Evolutionary conservation across 2,113 vertebrate species (phyloP), one percentile per base, ranked within the genome.

Genomic region (Chitala chitala): DNA sequence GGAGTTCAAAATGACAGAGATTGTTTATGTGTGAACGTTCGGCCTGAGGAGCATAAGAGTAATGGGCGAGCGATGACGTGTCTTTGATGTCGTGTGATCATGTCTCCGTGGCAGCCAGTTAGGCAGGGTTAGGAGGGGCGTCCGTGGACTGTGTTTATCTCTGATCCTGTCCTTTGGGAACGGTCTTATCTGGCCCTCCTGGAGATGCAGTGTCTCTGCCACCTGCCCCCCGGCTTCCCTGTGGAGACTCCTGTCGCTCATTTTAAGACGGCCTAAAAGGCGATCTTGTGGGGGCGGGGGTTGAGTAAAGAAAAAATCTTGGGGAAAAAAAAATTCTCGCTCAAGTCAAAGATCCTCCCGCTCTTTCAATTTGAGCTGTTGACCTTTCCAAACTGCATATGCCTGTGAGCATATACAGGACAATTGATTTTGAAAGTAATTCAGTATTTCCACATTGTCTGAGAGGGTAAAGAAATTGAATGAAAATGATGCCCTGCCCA

Each of bases 321-420:
- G 73, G 44, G 78, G 72, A 17, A 29, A 31, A 20, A 53, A 33
- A 36, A 53, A 72, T 17, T 82, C 54, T 66, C 74, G 80, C 78
- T 83, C 66, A 78, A 77, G 82, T 79, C 80, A 79, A 75, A 79
- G 69, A 65, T 71, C 76, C 65, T 69, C 64, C 54, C 72, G 38
- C 55, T 71, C 78, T 87, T 87, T 83, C 75, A 77, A 84, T 80
- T 83, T 84, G 75, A 79, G 79, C 78, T 78, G 20, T 76, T 61
- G 61, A 70, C 72, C 70, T 48, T 42, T 68, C 40, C 61, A 56
- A n/a, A 51, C 58, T 55, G 38, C 15, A 65, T 46, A 77, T 76
- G 70, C 61, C 78, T 75, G 74, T 76, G 75, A 73, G 66, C 61
- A 66, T 17, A 24, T 54, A 22, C 55, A 38, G 61, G 58, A 71